phyloP scores from a whole-genome alignment of 2,797 vertebrate genomes.

The Anguilla megastoma region DNA sequence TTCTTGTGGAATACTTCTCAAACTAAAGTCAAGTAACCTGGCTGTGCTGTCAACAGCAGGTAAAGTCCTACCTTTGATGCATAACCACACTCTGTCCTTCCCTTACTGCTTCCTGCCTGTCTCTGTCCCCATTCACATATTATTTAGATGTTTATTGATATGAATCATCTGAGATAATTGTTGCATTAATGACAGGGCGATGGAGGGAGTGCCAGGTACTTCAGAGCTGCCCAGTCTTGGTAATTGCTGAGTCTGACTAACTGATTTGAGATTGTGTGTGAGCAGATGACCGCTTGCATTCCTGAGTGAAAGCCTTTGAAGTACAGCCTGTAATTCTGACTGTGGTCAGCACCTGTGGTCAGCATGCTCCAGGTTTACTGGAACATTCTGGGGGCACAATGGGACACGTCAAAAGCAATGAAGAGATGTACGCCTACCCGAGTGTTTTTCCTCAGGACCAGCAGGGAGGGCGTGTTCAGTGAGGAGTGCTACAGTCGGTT shows the following conservation, averaged over 20 bases:
- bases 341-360: slow-evolving; percentile 8
- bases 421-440: not conserved
- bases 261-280: slow-evolving; percentile 51
- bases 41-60: not conserved
- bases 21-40: not conserved
- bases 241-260: slow-evolving; percentile 49
- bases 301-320: slow-evolving; percentile 47
- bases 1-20: not conserved
- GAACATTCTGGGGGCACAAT: not conserved
- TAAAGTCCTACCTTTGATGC: not conserved
- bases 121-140: not conserved
- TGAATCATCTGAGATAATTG: slow-evolving; percentile 20
- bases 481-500: not conserved
- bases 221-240: slow-evolving; percentile 38
- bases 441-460: not conserved
- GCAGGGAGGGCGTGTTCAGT: not conserved
- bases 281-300: slow-evolving; percentile 44
- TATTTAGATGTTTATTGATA: not conserved
- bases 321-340: slow-evolving; percentile 45
- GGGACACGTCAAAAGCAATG: not conserved
- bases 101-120: not conserved
- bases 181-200: slow-evolving; percentile 43
- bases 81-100: not conserved
- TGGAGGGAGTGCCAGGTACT: slow-evolving; percentile 42
- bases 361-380: not conserved